A percentile compares a stretch with the other conserved stretches of the same genome.
These are phyloP conservation scores for Tetramorium parvispinum DNA, from an alignment of 1,140 invertebrate species.

Conservation along the genomic window DNA sequence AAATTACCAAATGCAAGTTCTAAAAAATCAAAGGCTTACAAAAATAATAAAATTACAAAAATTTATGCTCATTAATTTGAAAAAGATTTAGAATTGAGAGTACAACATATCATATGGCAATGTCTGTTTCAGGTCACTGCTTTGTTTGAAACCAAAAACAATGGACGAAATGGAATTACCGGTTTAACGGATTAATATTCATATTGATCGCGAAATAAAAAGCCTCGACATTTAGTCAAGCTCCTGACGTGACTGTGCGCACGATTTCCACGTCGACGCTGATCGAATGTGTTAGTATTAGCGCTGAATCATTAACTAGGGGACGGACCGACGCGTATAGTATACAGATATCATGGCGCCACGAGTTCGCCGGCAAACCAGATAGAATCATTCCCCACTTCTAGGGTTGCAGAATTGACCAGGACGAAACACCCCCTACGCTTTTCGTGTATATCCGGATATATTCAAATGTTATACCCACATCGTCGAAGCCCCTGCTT, in stretches of 20 bases:
- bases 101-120: background rate
- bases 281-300: slow-evolving; percentile 58
- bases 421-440: background rate
- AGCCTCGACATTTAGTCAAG: background rate
- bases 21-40: background rate
- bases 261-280: slow-evolving; percentile 33
- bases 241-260: slow-evolving; percentile 30
- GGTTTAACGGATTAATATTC: slow-evolving; percentile 31
- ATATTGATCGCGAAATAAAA: slow-evolving; percentile 23
- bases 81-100: background rate
- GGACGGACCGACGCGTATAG: slow-evolving; percentile 16
- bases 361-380: slow-evolving; percentile 24
- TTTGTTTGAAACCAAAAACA: background rate
- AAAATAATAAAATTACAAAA: background rate
- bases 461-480: background rate
- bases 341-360: slow-evolving; percentile 52
- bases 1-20: background rate
- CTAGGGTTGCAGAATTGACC: slow-evolving; percentile 1
- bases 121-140: background rate
- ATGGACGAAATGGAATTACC: background rate
- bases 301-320: slow-evolving; percentile 57
- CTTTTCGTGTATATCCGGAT: slow-evolving; percentile 6
- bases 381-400: slow-evolving; percentile 48
- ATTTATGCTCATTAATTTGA: background rate
- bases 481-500: background rate